Evolutionary conservation across 2,113 vertebrate species (phyloP), one percentile per base, ranked within the genome.

Genomic region (Hyperoodon ampullatus): DNA sequence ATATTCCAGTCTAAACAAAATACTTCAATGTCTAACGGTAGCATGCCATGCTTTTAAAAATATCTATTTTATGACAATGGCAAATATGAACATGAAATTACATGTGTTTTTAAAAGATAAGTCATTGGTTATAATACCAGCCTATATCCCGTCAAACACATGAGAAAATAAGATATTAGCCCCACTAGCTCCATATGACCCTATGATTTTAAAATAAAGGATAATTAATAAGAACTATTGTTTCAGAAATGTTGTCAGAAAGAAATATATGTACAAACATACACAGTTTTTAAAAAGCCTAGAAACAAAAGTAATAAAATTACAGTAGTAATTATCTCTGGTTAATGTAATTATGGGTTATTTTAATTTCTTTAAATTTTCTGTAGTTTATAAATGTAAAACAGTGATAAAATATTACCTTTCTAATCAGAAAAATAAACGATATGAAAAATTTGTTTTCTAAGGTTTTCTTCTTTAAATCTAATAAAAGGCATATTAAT

Each of bases 361-460:
- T 19, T 90, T 87, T 70, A 33, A 92, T 72, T 68, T 77, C 30
- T 80, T 92, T 83, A 66, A 82, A 58, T 77, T 23, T 92, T 82
- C 42, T 86, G 0, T 72, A 84, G n/a, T 80, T 94, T 80, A 63
- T 63, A 93, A 72, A 50, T 42, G 2, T 82, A 87, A 95, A 77
- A 30, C 30, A 61, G 53, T 44, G 30, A 75, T 71, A 61, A 82
- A 92, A 39, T 24, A 72, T 42, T 74, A 70, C 35, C 28, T 88
- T 66, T n/a, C 10, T 28, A 28, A 55, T 50, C n/a, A 90, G 63
- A 83, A 94, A 86, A 74, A 68, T 47, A 71, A 61, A 42, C 47
- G 2, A 58, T 58, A 65, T 82, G 6, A 61, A 60, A 86, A 91
- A 23, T 68, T 16, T 93, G 1, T 44, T 80, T 85, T 84, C 28